A percentile compares a stretch with the other conserved stretches of the same genome.
phyloP scores from a whole-genome alignment of 1,140 invertebrate genomes.

The Halictus rubicundus region DNA sequence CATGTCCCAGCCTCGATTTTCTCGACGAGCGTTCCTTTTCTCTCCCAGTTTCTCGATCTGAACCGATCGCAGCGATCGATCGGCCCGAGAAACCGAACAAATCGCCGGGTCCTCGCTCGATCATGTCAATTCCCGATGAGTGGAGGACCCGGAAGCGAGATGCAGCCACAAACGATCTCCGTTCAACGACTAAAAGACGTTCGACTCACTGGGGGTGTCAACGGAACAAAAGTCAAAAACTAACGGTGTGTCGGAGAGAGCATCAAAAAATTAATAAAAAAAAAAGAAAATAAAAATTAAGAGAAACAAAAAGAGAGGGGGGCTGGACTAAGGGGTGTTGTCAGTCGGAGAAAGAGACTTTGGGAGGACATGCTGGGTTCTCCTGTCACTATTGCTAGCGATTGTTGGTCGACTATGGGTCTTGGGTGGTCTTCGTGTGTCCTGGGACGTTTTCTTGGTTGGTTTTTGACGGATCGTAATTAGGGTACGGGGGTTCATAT shows the following conservation, averaged over 20 bases:
- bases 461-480: constrained; percentile 37
- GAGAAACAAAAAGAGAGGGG: too few species aligned
- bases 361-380: constrained; percentile 76
- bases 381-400: constrained; percentile 81
- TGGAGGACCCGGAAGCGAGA: constrained; percentile 46
- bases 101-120: constrained; percentile 31
- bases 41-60: constrained; percentile 47
- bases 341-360: constrained; percentile 26
- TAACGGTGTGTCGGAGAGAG: too few species aligned
- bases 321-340: not conserved
- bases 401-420: constrained; percentile 68
- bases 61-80: constrained; percentile 28
- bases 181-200: constrained; percentile 44
- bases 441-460: constrained; percentile 47
- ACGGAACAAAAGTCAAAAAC: constrained; percentile 21
- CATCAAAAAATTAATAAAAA: too few species aligned
- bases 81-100: constrained; percentile 27
- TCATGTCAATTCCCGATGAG: constrained; percentile 35
- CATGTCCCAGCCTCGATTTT: not conserved
- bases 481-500: constrained; percentile 34
- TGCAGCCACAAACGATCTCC: constrained; percentile 54
- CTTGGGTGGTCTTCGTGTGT: constrained; percentile 49
- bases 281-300: not conserved
- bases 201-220: constrained; percentile 35
- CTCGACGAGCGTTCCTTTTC: constrained; percentile 24